Percentiles rank a stretch among this genome's conserved stretches.
phyloP scores from a whole-genome alignment of 2,113 vertebrate species.

The Elephas maximus region DNA sequence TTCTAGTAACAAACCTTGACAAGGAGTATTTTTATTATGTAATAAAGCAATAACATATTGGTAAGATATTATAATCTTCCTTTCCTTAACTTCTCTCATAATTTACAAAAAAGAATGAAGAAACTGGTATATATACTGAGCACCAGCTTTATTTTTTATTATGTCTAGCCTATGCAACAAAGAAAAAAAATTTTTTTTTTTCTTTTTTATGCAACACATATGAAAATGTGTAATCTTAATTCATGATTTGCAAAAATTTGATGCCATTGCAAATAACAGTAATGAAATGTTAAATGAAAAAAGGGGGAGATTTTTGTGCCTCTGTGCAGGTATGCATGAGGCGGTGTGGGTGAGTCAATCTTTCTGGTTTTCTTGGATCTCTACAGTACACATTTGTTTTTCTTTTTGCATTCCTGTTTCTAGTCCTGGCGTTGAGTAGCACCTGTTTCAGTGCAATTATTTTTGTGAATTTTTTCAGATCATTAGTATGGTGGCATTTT shows the following conservation, averaged over 20 bases:
- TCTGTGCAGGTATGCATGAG: not conserved
- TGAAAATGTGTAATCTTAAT: not conserved
- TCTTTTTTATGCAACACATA: not conserved
- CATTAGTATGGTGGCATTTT: conserved; percentile 5
- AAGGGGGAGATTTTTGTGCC: not conserved
- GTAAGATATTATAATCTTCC: not conserved
- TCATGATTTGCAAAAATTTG: not conserved
- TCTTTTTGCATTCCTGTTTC: not conserved
- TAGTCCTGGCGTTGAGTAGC: not conserved
- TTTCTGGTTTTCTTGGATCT: not conserved
- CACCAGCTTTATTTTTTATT: not conserved
- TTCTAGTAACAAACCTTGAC: conserved; percentile 40
- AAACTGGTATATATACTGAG: not conserved
- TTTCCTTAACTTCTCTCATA: not conserved
- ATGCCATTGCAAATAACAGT: conserved; percentile 8
- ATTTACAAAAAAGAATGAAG: not conserved
- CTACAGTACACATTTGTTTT: not conserved
- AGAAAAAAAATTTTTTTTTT: no score
- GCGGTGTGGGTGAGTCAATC: not conserved
- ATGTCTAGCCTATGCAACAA: not conserved
- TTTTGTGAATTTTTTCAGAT: conserved; percentile 13
- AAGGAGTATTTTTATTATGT: not conserved
- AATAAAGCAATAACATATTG: not conserved
- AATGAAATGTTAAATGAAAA: not conserved
- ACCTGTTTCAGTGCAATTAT: not conserved